Base-by-base conservation (phyloP, 1,140 invertebrate genomes). In the Dysdera silvatica region DNA sequence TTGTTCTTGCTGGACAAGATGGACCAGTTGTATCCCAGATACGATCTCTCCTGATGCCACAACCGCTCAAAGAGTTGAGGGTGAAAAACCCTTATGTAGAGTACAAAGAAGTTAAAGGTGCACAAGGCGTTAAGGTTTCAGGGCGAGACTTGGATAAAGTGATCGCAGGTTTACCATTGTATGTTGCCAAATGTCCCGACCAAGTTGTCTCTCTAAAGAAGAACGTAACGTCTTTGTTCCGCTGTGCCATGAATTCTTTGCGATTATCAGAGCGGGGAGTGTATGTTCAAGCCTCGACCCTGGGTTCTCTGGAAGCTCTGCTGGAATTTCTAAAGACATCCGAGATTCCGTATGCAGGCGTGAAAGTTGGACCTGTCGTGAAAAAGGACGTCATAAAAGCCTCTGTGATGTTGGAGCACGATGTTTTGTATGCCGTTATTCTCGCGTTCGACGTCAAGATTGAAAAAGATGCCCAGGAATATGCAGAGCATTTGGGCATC, bases 381-480 rank as follows among this genome's bases (percentile, higher is more conserved):
- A 99, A 97, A 76, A 92, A 91, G 72, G 97, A 99, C 77, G 94
- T 99, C 2, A 98, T 98, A 90, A 98, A 95, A 77, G 95, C 96
- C 1, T 98, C 95, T 8, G 91, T 91, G 59, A 99, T 99, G 97
- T 76, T 99, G 79, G 95, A 99, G 77, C 94, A 98, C 76, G 94
- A 98, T 73, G 85, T 85, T 47, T 93, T 98, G 86, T 95, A 80
- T 86, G 95, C 97, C n/a, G 90, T 91, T 31, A 99, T 99, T 74
- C 82, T 99, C 63, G 97, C 97, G 0, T 99, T 99, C 76, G 96
- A 99, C 79, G 96, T 99, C 2, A 98, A 97, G 80, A 86, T 99
- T 29, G 96, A 99, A 74, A 82, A 87, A 58, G 97, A 99, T 72
- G 96, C 95, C 1, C 95, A 99, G 79, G 93, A 98, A 74, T 77